Conservation (phyloP, 2,113 vertebrate species). For the Jacana jacana region DNA sequence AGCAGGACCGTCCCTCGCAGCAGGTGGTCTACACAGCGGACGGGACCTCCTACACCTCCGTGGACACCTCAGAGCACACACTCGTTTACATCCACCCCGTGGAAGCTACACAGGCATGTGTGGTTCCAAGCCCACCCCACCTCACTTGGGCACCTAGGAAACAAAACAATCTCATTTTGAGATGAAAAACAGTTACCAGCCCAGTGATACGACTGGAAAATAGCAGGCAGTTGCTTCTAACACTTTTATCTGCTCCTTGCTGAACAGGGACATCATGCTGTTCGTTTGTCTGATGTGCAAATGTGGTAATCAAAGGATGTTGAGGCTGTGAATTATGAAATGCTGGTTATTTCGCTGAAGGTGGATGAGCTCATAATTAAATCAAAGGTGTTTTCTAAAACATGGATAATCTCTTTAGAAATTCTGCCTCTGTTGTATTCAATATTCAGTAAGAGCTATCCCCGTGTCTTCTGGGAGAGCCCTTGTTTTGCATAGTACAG, state of each 20-base stretch:
- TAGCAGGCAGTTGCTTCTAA: neutral
- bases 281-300: conserved; percentile 16
- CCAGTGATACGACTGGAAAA: neutral
- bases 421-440: neutral
- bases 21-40: conserved; percentile 95
- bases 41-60: conserved; percentile 92
- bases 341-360: neutral
- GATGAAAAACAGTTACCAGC: neutral
- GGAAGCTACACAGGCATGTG: conserved; percentile 89
- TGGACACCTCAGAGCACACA: conserved; percentile 94
- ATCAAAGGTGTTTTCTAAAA: neutral
- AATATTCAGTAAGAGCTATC: neutral
- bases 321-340: neutral
- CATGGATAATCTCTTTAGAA: neutral
- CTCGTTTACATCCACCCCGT: conserved; percentile 97
- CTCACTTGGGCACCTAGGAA: neutral
- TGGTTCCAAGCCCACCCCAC: neutral
- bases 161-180: neutral
- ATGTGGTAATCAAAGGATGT: conserved; percentile 5
- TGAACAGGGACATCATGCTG: neutral
- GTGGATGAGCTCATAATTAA: neutral
- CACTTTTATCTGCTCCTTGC: neutral
- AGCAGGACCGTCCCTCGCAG: conserved; percentile 86
- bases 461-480: neutral
- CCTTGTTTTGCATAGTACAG: neutral